phyloP scores from a whole-genome alignment of 1,140 invertebrate genomes.

The Diplogasteroides magnus region DNA sequence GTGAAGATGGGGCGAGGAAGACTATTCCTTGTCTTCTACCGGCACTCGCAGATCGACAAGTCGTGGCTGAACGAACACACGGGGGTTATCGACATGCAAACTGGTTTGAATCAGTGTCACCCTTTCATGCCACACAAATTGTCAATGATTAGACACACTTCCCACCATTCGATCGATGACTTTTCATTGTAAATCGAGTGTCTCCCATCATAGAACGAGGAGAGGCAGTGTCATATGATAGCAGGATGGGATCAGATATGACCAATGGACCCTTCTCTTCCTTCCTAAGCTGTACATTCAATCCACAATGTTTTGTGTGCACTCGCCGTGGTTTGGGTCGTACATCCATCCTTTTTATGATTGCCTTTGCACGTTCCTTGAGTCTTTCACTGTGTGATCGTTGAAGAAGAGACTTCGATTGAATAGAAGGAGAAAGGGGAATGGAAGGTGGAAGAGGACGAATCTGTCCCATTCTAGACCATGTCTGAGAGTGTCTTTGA shows the following conservation, averaged over 20 bases:
- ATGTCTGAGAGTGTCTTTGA: slow-evolving; percentile 15
- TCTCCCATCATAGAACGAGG: not conserved
- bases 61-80: no score
- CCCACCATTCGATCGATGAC: no score
- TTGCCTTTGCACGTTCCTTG: slow-evolving; percentile 22
- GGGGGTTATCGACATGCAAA: no score
- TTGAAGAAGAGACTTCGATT: not conserved
- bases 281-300: not conserved
- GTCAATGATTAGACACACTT: no score
- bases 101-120: no score
- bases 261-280: slow-evolving; percentile 2
- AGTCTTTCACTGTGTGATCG: not conserved
- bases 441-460: not conserved
- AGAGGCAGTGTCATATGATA: slow-evolving; percentile 14
- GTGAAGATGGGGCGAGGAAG: slow-evolving; percentile 13
- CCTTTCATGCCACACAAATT: no score
- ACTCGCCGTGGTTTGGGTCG: no score
- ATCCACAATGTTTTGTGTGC: not conserved
- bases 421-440: not conserved
- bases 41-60: slow-evolving; percentile 7
- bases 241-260: slow-evolving; percentile 17
- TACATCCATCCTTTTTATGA: slow-evolving; percentile 28
- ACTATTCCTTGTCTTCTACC: slow-evolving; percentile 19
- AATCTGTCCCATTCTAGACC: slow-evolving; percentile 3
- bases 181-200: no score